Percentiles rank a stretch among this genome's conserved stretches.
Evolutionary conservation across 2,113 vertebrate species (phyloP).

Genomic region (Hippocampus mohnikei): DNA sequence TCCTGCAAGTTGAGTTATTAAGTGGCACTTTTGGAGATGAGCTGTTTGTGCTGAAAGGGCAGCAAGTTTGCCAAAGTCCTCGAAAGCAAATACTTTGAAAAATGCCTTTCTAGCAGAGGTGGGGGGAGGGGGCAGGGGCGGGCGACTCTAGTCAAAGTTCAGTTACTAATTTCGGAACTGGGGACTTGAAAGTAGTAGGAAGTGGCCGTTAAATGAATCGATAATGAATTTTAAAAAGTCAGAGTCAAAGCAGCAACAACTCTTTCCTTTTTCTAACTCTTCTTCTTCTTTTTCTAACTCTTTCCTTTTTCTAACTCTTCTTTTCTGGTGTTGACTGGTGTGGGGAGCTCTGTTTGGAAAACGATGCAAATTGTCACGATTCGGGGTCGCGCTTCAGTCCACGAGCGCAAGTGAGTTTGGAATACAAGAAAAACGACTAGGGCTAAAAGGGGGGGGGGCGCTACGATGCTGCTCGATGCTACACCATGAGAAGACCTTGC

Average conservation of each 20-base stretch:
- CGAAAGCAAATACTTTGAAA: not conserved
- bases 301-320: no score
- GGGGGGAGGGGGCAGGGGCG: not conserved
- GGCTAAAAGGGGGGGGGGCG: no score
- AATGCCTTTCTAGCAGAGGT: not conserved
- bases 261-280: no score
- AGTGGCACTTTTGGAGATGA: conserved; percentile 26
- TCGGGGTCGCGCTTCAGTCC: no score
- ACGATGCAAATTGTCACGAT: no score
- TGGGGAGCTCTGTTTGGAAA: no score
- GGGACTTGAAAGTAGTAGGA: not conserved
- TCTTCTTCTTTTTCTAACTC: no score
- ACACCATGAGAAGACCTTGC: not conserved
- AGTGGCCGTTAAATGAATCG: no score
- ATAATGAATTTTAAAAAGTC: no score
- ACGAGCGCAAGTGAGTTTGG: not conserved
- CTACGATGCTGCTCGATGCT: not conserved
- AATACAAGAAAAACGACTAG: not conserved
- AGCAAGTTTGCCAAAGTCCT: conserved; percentile 21
- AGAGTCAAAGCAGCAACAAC: no score
- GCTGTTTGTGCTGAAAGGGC: conserved; percentile 24
- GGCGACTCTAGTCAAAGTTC: not conserved
- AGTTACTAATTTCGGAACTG: not conserved
- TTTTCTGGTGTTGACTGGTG: no score
- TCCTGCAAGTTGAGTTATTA: conserved; percentile 28